A percentile compares a stretch with the other conserved stretches of the same genome.
These are phyloP conservation scores for Bradypus variegatus DNA, from an alignment of 2,797 vertebrate genomes.

Conservation along the genomic window DNA sequence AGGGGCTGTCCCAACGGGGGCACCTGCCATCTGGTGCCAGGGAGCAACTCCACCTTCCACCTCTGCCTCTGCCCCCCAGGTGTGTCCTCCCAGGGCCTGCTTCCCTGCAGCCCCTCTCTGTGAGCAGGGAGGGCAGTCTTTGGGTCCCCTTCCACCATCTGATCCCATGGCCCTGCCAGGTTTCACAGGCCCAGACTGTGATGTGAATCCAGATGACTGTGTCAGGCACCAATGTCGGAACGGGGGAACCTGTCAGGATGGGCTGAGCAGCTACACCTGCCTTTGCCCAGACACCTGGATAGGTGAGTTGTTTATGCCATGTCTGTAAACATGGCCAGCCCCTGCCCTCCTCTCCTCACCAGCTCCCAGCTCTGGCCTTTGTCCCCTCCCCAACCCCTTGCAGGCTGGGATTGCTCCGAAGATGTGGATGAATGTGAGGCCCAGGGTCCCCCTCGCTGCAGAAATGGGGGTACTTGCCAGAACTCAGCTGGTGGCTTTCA, in stretches of 20 bases:
- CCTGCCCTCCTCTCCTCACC: background rate
- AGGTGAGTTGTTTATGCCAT: constrained; percentile 39
- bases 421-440: constrained; percentile 67
- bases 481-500: constrained; percentile 54
- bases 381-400: background rate
- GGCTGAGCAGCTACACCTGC: constrained; percentile 59
- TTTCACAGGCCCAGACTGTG: constrained; percentile 60
- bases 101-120: background rate
- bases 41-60: constrained; percentile 35
- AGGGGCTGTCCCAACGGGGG: constrained; percentile 59
- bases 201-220: constrained; percentile 68
- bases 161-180: constrained; percentile 20
- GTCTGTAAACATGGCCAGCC: background rate
- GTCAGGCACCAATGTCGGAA: constrained; percentile 64
- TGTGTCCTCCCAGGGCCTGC: background rate
- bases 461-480: constrained; percentile 70
- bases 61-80: constrained; percentile 70
- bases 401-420: constrained; percentile 64
- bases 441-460: constrained; percentile 47
- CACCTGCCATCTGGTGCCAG: constrained; percentile 59
- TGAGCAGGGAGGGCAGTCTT: background rate
- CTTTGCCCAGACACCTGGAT: constrained; percentile 67
- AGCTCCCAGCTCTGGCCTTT: background rate
- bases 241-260: constrained; percentile 64
- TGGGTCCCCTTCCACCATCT: background rate